A percentile compares a stretch with the other conserved stretches of the same genome.
These are phyloP conservation scores for Otolemur crassicaudatus DNA, from an alignment of 2,797 vertebrate species.

Conservation along the genomic window DNA sequence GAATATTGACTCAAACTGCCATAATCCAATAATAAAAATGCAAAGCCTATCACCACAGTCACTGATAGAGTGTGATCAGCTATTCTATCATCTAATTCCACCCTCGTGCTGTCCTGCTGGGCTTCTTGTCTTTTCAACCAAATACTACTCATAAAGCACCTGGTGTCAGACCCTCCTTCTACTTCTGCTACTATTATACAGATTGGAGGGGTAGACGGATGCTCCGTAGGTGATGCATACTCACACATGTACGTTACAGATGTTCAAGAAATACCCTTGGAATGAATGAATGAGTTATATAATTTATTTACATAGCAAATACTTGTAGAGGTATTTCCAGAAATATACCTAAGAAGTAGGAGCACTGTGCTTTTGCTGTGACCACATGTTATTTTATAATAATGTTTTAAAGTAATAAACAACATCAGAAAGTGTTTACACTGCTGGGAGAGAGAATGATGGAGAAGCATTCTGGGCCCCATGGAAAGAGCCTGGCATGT, in stretches of 20 bases:
- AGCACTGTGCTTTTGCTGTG: background rate
- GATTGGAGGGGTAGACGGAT: background rate
- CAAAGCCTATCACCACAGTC: slow-evolving; percentile 13
- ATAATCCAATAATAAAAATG: slow-evolving; percentile 40
- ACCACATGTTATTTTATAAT: background rate
- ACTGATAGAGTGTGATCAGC: background rate
- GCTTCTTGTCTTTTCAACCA: background rate
- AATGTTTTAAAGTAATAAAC: background rate
- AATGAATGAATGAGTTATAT: background rate
- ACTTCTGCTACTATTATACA: background rate
- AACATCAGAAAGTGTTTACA: background rate
- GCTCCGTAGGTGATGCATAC: background rate
- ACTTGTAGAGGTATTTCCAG: slow-evolving; percentile 46
- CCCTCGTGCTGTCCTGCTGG: background rate
- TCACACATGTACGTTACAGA: background rate
- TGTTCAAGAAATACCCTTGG: slow-evolving; percentile 21
- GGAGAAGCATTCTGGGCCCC: background rate
- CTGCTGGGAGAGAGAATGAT: background rate
- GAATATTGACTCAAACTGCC: background rate
- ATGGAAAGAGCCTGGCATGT: background rate
- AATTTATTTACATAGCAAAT: slow-evolving; percentile 7
- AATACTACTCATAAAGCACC: background rate
- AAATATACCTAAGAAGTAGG: slow-evolving; percentile 25
- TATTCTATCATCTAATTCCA: slow-evolving; percentile 16
- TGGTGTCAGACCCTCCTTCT: background rate